Conservation (phyloP, 2,797 vertebrate genomes). For the Lindbergichthys nudifrons region DNA sequence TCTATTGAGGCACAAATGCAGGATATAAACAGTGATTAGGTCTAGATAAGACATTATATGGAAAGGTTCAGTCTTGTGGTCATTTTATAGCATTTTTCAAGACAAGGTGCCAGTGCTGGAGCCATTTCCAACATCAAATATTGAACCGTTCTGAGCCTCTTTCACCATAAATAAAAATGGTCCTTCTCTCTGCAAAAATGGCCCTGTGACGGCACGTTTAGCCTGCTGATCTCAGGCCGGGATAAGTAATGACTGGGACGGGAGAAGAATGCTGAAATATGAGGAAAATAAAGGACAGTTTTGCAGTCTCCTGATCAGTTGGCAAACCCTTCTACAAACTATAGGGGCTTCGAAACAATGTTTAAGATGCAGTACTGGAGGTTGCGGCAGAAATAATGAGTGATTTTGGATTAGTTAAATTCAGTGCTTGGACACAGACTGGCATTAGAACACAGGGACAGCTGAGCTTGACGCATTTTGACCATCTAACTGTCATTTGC, state of each 20-base stretch:
- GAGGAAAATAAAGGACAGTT: background rate
- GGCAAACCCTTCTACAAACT: conserved; percentile 10
- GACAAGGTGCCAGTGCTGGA: conserved; percentile 63
- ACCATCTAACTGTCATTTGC: background rate
- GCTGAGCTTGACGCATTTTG: conserved; percentile 5
- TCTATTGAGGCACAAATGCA: conserved; percentile 49
- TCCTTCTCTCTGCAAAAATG: background rate
- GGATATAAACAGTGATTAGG: conserved; percentile 63
- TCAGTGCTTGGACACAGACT: conserved; percentile 53
- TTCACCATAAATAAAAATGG: background rate
- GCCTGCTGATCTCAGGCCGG: conserved; percentile 8
- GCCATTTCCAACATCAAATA: conserved; percentile 19
- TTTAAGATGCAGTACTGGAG: conserved; percentile 45
- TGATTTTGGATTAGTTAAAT: conserved; percentile 36
- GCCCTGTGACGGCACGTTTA: background rate
- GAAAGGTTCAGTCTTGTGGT: conserved; percentile 61
- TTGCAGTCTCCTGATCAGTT: conserved; percentile 23
- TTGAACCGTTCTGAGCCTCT: conserved; percentile 1
- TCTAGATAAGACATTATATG: conserved; percentile 45
- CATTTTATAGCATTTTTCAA: conserved; percentile 32
- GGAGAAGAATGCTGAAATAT: conserved; percentile 10
- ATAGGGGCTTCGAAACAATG: conserved; percentile 9
- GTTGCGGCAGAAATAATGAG: conserved; percentile 27
- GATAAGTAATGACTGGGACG: background rate
- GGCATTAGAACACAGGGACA: conserved; percentile 20